These are phyloP conservation scores for Leucania comma DNA, from an alignment of 2,888 invertebrate genomes.

Conservation along the genomic window DNA sequence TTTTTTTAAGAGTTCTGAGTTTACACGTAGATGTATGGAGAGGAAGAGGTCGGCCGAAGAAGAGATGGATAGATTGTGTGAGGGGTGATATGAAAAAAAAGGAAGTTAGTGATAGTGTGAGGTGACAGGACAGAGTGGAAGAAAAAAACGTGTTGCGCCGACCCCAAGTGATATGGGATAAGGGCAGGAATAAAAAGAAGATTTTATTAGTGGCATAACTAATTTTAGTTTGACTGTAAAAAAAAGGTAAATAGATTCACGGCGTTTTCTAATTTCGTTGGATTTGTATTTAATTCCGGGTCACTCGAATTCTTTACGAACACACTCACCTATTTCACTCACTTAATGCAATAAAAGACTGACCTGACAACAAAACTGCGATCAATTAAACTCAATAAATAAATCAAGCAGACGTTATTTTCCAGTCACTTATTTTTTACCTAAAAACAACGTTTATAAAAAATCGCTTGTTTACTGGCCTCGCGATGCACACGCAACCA, in stretches of 20 bases:
- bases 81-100: too few species aligned
- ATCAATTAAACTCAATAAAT: slow-evolving; percentile 33
- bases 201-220: too few species aligned
- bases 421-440: slow-evolving; percentile 5
- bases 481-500: slow-evolving; percentile 56
- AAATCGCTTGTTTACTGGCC: slow-evolving; percentile 67
- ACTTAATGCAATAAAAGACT: slow-evolving; percentile 11
- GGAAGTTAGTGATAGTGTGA: too few species aligned
- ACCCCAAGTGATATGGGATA: too few species aligned
- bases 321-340: slow-evolving; percentile 7
- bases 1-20: too few species aligned
- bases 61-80: too few species aligned
- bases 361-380: background rate
- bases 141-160: too few species aligned
- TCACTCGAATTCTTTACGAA: background rate
- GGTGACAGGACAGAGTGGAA: too few species aligned
- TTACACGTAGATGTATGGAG: too few species aligned
- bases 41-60: too few species aligned
- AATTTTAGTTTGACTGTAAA: background rate
- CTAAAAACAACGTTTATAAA: background rate
- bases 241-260: background rate
- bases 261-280: background rate
- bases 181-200: too few species aligned
- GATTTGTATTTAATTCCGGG: background rate
- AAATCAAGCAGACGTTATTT: slow-evolving; percentile 30